phyloP scores from a whole-genome alignment of 1,140 invertebrate species.

The Nephila pilipes region DNA sequence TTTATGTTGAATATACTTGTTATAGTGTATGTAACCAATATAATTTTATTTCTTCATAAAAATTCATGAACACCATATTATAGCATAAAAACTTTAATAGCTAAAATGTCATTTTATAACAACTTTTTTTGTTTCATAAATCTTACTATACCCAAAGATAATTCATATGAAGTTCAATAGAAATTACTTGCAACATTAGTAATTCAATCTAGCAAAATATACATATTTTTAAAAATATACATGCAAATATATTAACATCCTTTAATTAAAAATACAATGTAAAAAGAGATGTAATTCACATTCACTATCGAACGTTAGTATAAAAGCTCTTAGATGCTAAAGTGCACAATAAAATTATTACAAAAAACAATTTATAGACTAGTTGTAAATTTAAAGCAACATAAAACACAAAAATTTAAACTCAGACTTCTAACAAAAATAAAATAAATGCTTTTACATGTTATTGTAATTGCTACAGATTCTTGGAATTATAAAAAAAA shows the following conservation, averaged over 20 bases:
- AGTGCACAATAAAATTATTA: neutral
- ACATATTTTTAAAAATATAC: neutral
- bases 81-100: neutral
- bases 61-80: neutral
- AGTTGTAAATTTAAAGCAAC: slow-evolving; percentile 8
- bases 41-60: too few species aligned
- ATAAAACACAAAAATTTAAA: slow-evolving; percentile 16
- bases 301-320: neutral
- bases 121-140: too few species aligned
- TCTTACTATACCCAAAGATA: neutral
- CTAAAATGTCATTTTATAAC: neutral
- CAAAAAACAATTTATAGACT: slow-evolving; percentile 1
- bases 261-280: neutral
- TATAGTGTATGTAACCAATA: too few species aligned
- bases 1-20: too few species aligned
- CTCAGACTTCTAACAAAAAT: neutral
- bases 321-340: slow-evolving; percentile 10
- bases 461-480: neutral
- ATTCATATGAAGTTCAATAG: neutral
- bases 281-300: neutral
- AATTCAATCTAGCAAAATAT: neutral
- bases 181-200: neutral
- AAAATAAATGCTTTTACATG: neutral
- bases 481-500: neutral
- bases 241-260: slow-evolving; percentile 8